phyloP scores from a whole-genome alignment of 1,140 invertebrate genomes.

The Drosophila athabasca region DNA sequence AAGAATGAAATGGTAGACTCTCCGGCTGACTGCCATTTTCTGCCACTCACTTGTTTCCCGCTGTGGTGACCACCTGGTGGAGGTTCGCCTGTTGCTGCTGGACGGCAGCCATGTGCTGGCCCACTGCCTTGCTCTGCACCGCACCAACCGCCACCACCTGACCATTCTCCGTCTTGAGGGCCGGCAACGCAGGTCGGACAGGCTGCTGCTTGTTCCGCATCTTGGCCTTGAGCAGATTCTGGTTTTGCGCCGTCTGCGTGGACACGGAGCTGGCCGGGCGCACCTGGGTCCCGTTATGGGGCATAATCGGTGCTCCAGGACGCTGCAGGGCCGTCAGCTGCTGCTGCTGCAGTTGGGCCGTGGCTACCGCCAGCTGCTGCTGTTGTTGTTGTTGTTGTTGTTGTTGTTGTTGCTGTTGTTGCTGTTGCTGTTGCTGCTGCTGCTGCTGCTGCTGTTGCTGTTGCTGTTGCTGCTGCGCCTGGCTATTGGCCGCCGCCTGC shows the following conservation, averaged over 20 bases:
- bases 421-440: background rate
- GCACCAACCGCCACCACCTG: constrained; percentile 26
- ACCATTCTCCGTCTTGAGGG: constrained; percentile 87
- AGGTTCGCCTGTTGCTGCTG: constrained; percentile 76
- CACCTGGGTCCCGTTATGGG: constrained; percentile 86
- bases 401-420: constrained; percentile 17
- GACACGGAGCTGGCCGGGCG: constrained; percentile 90
- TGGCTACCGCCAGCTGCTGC: constrained; percentile 57
- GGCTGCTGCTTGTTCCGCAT: constrained; percentile 83
- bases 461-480: constrained; percentile 49
- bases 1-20: background rate
- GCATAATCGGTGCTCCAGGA: constrained; percentile 84
- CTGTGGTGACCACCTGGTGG: constrained; percentile 83
- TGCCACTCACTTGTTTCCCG: constrained; percentile 74
- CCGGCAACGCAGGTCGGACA: constrained; percentile 86
- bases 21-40: background rate
- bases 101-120: constrained; percentile 38
- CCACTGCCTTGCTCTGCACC: constrained; percentile 84
- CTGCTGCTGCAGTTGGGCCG: constrained; percentile 63
- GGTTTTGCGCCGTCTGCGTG: constrained; percentile 87
- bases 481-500: constrained; percentile 28
- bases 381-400: constrained; percentile 64
- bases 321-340: constrained; percentile 57
- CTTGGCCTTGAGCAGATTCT: constrained; percentile 78
- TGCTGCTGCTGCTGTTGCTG: constrained; percentile 60